Base-by-base conservation (phyloP, 2,888 invertebrate species). In the Liodrosophila aerea region DNA sequence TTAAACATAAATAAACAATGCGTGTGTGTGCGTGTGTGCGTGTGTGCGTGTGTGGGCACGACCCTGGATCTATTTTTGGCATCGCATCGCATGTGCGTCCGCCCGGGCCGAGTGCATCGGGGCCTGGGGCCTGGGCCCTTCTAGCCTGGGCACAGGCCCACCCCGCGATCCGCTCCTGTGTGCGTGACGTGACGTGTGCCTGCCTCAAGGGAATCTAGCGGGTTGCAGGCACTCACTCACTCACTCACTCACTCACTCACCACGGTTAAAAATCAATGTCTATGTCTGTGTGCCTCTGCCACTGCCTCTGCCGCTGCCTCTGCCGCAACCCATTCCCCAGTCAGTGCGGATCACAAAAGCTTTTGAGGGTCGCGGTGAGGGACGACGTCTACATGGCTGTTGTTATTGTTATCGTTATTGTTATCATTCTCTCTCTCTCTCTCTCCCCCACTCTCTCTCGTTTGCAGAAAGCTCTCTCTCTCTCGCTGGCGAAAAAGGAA, bases 281-380 rank as follows among this genome's bases (percentile, higher is more conserved):
- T 78, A 63, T 74, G 83, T 81, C 76, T 82, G 83, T 64, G 57
- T 41, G 39, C 7, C 18, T 37, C 51, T 56, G 59, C 57, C 49
- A 2, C 22, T 22, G 22, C 5, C 22, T 5, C 22, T 22, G 22
- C 22, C 22, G 3, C 22, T 22, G 22, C 22, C 22, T 5, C 22
- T 22, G 22, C 22, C 22, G 22, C 22, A 22, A 5, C 22, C 2
- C 3, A 2, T 22, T 2, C 22, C 22, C 3, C 22, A 2, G 22
- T 49, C 41, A 34, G 37, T 44, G 44, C 8, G 29, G 22, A 41
- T 16, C 33, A 16, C 33, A 40, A 51, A 58, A 83, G 81, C 83
- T 80, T 83, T 76, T 78, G 76, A 83, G 84, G 84, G 78, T 83
- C 84, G 84, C 63, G 84, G 84, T 78, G 81, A 78, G 84, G 81